A percentile compares a stretch with the other conserved stretches of the same genome.
Evolutionary conservation across 2,113 vertebrate genomes (phyloP).

Genomic region (Heterotis niloticus): DNA sequence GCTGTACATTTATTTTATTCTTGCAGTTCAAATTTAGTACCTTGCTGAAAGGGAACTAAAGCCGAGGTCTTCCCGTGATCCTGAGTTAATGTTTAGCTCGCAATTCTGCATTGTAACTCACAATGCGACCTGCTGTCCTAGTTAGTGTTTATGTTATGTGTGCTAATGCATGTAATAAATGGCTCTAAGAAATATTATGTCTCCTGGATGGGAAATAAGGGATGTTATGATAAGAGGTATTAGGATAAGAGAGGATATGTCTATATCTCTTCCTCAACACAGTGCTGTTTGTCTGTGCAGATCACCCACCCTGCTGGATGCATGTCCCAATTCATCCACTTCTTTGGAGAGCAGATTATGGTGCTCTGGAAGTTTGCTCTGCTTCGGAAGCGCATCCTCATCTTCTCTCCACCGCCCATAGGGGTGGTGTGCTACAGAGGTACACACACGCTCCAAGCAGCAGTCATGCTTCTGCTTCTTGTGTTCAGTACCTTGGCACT

Average conservation of each 20-base stretch:
- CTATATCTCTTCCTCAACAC: not conserved
- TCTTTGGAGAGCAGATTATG: constrained; percentile 96
- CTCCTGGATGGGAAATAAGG: no score
- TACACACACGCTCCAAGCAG: constrained; percentile 44
- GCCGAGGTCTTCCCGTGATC: no score
- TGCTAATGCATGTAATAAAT: not conserved
- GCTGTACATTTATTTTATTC: not conserved
- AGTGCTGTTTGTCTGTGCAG: constrained; percentile 51
- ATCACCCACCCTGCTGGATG: constrained; percentile 98
- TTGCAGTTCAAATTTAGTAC: not conserved
- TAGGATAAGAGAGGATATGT: no score
- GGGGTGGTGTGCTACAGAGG: constrained; percentile 97
- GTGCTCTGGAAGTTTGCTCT: constrained; percentile 95
- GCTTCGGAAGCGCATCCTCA: constrained; percentile 89
- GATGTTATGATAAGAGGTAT: no score
- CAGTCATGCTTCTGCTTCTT: not conserved
- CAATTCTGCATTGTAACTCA: no score
- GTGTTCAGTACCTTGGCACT: not conserved
- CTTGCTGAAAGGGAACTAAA: not conserved
- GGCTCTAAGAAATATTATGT: not conserved
- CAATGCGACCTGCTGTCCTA: no score
- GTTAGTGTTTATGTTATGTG: no score
- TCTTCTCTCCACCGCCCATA: constrained; percentile 93
- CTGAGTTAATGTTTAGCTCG: no score
- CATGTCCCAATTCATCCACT: constrained; percentile 99